Evolutionary conservation across 64 coral and sea anemone genomes (phyloP).

Genomic region (Trachythela sp.): DNA sequence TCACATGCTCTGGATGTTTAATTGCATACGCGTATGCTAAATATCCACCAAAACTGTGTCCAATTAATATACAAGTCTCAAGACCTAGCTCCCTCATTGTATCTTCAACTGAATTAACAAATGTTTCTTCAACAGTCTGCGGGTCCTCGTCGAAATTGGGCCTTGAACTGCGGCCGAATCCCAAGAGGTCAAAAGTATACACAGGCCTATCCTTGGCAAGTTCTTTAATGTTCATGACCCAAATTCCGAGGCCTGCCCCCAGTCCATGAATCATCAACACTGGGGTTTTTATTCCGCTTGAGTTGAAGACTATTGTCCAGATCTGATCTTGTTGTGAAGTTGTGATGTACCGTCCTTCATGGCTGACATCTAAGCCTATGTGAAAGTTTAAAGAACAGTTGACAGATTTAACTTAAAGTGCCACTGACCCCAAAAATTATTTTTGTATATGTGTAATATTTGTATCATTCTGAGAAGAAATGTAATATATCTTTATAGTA

Average conservation of each 20-base stretch:
- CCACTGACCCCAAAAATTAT: too few relatives aligned
- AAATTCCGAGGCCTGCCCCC: constrained; percentile 80
- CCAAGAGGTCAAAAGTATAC: constrained; percentile 78
- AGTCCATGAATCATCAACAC: constrained; percentile 94
- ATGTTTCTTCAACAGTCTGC: constrained; percentile 60
- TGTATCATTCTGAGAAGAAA: too few relatives aligned
- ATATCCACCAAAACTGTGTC: constrained; percentile 93
- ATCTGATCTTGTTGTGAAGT: constrained; percentile 53
- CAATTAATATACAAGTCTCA: constrained; percentile 79
- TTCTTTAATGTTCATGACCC: constrained; percentile 81
- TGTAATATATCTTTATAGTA: too few relatives aligned
- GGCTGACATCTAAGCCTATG: constrained; percentile 65
- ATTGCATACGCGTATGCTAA: constrained; percentile 75
- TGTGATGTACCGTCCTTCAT: constrained; percentile 66
- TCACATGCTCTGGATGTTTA: constrained; percentile 75
- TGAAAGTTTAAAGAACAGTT: neutral
- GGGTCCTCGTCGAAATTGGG: constrained; percentile 61
- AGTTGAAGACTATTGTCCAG: constrained; percentile 89
- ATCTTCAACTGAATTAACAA: constrained; percentile 79
- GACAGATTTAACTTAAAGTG: neutral
- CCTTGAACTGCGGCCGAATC: constrained; percentile 93
- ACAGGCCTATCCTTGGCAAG: constrained; percentile 71
- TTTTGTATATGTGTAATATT: too few relatives aligned
- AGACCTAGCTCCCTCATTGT: constrained; percentile 71
- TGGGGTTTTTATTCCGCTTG: constrained; percentile 42